Conservation (phyloP, 1,140 invertebrate species). For the Euura saliciscinereae region DNA sequence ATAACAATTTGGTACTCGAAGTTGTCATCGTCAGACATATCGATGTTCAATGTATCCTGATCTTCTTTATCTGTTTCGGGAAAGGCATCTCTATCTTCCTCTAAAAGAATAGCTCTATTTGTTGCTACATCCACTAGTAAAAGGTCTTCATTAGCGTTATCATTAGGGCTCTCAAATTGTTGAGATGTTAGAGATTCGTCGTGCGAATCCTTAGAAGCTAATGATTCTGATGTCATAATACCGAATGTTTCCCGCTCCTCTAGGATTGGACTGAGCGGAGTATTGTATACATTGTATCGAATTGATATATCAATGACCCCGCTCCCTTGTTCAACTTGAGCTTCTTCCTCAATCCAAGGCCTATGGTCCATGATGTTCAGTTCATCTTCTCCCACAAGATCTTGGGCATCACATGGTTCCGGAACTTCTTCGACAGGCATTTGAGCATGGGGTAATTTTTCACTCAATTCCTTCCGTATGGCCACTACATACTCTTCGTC, state of each 20-base stretch:
- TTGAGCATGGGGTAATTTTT: constrained; percentile 73
- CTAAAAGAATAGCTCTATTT: constrained; percentile 60
- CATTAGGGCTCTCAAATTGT: constrained; percentile 38
- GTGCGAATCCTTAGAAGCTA: constrained; percentile 45
- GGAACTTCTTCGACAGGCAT: constrained; percentile 56
- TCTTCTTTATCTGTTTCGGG: constrained; percentile 30
- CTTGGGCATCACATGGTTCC: constrained; percentile 51
- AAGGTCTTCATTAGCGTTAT: constrained; percentile 53
- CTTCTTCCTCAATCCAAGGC: constrained; percentile 49
- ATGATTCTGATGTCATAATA: constrained; percentile 48
- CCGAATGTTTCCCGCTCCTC: constrained; percentile 62
- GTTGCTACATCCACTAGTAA: constrained; percentile 63
- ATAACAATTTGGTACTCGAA: constrained; percentile 36
- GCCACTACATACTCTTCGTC: constrained; percentile 75
- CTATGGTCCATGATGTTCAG: constrained; percentile 19
- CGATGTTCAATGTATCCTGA: constrained; percentile 34
- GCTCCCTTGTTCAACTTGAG: constrained; percentile 41
- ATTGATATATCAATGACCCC: constrained; percentile 52
- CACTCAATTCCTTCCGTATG: constrained; percentile 71
- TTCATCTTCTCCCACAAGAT: constrained; percentile 39
- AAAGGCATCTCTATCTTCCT: constrained; percentile 39
- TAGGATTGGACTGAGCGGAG: constrained; percentile 68
- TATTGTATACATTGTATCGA: constrained; percentile 64
- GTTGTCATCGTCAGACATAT: constrained; percentile 47
- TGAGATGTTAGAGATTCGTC: constrained; percentile 49